Evolutionary conservation across 2,888 invertebrate species (phyloP).

Genomic region (Platypus cylindrus): DNA sequence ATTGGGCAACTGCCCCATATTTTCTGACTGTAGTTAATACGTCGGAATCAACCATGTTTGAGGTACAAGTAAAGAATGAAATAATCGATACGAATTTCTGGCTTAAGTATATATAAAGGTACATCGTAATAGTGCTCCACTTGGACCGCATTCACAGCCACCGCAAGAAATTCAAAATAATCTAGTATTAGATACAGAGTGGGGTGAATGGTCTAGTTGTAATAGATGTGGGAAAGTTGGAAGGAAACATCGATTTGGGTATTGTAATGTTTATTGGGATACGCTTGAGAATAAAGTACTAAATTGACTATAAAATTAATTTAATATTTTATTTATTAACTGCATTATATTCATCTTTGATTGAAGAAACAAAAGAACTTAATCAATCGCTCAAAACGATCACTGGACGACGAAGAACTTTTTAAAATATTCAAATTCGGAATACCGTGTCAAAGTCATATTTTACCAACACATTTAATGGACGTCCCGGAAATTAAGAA

Average conservation of each 20-base stretch:
- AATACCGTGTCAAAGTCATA: conserved; percentile 45
- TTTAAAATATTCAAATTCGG: conserved; percentile 39
- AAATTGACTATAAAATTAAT: too few species aligned
- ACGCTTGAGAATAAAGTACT: neutral
- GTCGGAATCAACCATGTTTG: conserved; percentile 25
- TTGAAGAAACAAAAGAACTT: neutral
- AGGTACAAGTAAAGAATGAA: conserved; percentile 18
- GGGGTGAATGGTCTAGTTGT: conserved; percentile 55
- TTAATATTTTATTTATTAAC: neutral
- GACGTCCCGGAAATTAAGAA: conserved; percentile 31
- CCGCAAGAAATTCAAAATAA: conserved; percentile 25
- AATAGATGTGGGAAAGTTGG: conserved; percentile 48
- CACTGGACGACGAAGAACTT: conserved; percentile 25
- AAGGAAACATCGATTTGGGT: conserved; percentile 43
- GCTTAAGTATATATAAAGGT: conserved; percentile 19
- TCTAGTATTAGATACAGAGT: conserved; percentile 40
- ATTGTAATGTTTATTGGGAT: conserved; percentile 35
- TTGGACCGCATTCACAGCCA: conserved; percentile 29
- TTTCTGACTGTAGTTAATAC: conserved; percentile 41
- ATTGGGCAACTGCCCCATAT: conserved; percentile 33
- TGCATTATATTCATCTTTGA: too few species aligned
- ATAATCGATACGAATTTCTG: neutral
- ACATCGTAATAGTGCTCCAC: conserved; percentile 22
- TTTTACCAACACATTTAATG: conserved; percentile 37
- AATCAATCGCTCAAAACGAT: conserved; percentile 9